Conservation (phyloP, 2,113 vertebrate genomes). For the Catharus minimus region DNA sequence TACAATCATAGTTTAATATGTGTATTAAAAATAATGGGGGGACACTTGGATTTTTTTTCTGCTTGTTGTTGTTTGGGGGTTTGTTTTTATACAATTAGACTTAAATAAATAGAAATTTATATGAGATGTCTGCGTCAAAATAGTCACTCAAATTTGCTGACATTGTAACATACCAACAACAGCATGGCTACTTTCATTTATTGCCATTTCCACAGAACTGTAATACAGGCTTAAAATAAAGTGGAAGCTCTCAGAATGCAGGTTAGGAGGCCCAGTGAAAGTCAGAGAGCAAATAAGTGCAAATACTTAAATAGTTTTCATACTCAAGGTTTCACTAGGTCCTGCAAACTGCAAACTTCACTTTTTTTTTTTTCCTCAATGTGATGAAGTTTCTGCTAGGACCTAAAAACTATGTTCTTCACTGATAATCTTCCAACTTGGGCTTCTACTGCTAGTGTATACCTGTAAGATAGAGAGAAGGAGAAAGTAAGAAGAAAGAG, state of each 20-base stretch:
- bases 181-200: neutral
- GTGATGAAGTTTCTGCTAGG: conserved; percentile 38
- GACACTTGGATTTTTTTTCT: accelerated
- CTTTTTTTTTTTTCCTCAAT: neutral
- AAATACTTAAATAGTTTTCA: neutral
- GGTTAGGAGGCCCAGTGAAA: conserved; percentile 19
- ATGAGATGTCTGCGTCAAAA: neutral
- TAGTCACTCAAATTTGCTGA: conserved; percentile 46
- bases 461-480: conserved; percentile 47
- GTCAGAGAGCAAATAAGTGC: neutral
- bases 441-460: conserved; percentile 34
- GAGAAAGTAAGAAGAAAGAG: conserved; percentile 9
- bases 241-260: neutral
- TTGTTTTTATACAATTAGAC: conserved; percentile 8
- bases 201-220: neutral
- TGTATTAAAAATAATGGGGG: conserved; percentile 12
- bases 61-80: neutral
- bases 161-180: conserved; percentile 23
- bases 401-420: conserved; percentile 8
- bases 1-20: conserved; percentile 52
- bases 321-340: conserved; percentile 26
- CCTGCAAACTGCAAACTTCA: conserved; percentile 19
- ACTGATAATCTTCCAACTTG: conserved; percentile 43
- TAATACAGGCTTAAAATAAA: neutral
- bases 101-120: neutral